Evolutionary conservation across 2,888 invertebrate genomes (phyloP), one percentile per base, ranked within the genome.

Genomic region (Drosophila antonietae): DNA sequence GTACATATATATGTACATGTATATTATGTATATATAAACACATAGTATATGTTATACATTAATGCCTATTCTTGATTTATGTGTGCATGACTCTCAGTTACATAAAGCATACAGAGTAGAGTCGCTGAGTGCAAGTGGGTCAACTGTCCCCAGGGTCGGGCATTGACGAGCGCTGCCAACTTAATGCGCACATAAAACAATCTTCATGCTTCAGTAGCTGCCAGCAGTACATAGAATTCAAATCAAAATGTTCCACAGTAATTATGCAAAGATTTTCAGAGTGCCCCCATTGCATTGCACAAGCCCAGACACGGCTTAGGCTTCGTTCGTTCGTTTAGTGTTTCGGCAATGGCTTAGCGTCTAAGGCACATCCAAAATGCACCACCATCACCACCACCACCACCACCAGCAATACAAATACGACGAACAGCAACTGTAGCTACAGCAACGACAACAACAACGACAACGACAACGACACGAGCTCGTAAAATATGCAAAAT

Each of bases 401-500:
- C 41, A 55, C 0, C n/a, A n/a, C 46, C 44, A 46, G 7, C 20
- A 55, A 37, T 37, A 55, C 0, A 2, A 39, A 6, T 18, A 46
- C 46, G 23, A 46, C 20, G 14, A 56, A 20, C 55, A 41, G 37
- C 53, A 8, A 28, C 28, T 28, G 28, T 15, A 15, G 15, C 28
- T 33, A 28, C 15, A 31, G 2, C 20, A 49, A 46, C 63, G 33
- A 28, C 61, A 23, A 18, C 51, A 20, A 15, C 52, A 52, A 39
- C 20, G 28, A 53, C 70, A 75, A 73, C 74, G 64, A 73, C 90
- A 89, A 73, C 70, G 79, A 85, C 86, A 86, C 88, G 89, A 90
- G 68, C 90, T 88, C 83, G 90, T 88, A 86, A 90, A 90, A 89
- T 89, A 86, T 86, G 89, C 86, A 84, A 90, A 86, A 86, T 90